Percentiles rank a stretch among this genome's conserved stretches.
These are phyloP conservation scores for Gambusia holbrooki DNA, from an alignment of 2,113 vertebrate species.

Conservation along the genomic window DNA sequence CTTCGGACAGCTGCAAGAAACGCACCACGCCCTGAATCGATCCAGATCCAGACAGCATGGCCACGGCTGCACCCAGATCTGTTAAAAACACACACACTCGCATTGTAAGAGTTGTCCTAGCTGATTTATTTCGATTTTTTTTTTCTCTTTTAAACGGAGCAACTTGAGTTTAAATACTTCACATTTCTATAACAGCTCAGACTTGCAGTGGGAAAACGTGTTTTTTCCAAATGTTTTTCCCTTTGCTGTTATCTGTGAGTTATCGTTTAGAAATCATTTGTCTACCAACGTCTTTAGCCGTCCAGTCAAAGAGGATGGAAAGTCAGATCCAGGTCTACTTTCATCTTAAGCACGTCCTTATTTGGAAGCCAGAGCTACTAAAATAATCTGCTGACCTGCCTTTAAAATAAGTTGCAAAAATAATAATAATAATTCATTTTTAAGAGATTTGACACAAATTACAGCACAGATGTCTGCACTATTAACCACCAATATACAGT, in stretches of 20 bases:
- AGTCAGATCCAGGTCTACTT: neutral
- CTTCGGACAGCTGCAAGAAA: conserved; percentile 85
- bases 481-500: neutral
- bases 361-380: neutral
- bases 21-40: conserved; percentile 84
- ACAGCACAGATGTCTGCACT: neutral
- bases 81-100: conserved; percentile 43
- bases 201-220: neutral
- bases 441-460: no score
- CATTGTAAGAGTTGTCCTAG: neutral
- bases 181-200: neutral
- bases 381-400: neutral
- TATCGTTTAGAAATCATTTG: neutral
- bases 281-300: neutral
- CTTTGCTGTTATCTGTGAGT: neutral
- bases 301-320: neutral
- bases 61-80: conserved; percentile 86
- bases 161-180: neutral
- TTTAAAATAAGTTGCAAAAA: neutral
- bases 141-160: neutral
- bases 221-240: neutral
- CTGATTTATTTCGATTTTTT: neutral
- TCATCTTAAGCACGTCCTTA: neutral
- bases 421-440: no score
- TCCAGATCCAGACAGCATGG: conserved; percentile 80